These are phyloP conservation scores for Eudemis profundana DNA, from an alignment of 2,888 invertebrate species.

Conservation along the genomic window DNA sequence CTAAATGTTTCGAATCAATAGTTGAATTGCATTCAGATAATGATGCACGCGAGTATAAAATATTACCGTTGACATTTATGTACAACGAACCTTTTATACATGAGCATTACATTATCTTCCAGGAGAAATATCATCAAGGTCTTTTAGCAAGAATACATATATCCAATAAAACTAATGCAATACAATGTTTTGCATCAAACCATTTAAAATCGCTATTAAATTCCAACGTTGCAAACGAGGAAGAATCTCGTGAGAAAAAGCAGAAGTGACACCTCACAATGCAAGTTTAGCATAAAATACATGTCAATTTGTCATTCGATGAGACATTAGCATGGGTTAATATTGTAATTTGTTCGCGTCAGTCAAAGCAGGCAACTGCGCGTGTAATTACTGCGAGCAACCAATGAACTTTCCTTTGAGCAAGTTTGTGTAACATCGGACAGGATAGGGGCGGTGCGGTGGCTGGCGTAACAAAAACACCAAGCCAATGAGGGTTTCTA, in stretches of 20 bases:
- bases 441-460: conserved; percentile 17
- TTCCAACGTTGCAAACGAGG: neutral
- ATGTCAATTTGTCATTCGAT: conserved; percentile 33
- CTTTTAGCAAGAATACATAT: no score
- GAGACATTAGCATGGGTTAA: conserved; percentile 31
- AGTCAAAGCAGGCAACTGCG: conserved; percentile 37
- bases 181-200: no score
- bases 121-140: neutral
- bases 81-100: neutral
- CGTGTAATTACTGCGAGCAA: conserved; percentile 36
- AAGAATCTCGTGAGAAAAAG: conserved; percentile 1
- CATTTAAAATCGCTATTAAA: no score
- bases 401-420: conserved; percentile 41
- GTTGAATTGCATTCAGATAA: conserved; percentile 35
- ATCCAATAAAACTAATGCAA: neutral
- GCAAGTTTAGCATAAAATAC: conserved; percentile 37
- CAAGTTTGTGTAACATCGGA: conserved; percentile 30
- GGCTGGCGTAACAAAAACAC: conserved; percentile 15
- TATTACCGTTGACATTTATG: conserved; percentile 28
- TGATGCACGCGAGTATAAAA: conserved; percentile 33
- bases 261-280: conserved; percentile 4
- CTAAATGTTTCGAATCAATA: conserved; percentile 34
- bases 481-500: no score
- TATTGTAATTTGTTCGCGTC: conserved; percentile 41
- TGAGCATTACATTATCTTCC: neutral